These are phyloP conservation scores for Centropus unirufus DNA, from an alignment of 2,113 vertebrate genomes.

Conservation along the genomic window DNA sequence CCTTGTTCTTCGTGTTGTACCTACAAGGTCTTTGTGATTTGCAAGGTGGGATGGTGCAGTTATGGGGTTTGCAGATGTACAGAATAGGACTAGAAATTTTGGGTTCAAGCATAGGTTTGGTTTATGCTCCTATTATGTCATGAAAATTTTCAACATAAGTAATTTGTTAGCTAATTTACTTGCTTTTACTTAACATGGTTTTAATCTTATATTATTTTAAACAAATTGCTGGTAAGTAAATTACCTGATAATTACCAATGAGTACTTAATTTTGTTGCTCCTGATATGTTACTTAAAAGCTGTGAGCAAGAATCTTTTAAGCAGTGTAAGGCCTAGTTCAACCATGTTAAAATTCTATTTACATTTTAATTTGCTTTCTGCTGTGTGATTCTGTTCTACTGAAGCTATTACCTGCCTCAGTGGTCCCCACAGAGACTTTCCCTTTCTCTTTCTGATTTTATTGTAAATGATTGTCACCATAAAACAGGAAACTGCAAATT, in stretches of 20 bases:
- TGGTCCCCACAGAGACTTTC: slow-evolving; percentile 71
- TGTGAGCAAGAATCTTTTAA: neutral
- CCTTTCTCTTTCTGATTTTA: slow-evolving; percentile 70
- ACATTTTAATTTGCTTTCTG: slow-evolving; percentile 74
- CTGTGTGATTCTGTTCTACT: slow-evolving; percentile 63
- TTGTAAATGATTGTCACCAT: slow-evolving; percentile 68
- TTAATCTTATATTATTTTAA: neutral
- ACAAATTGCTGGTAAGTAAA: neutral
- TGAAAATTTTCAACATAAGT: neutral
- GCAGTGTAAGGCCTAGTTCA: slow-evolving; percentile 49
- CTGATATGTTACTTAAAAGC: neutral
- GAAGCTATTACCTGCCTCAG: slow-evolving; percentile 75
- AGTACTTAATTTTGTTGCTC: neutral
- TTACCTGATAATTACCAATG: neutral
- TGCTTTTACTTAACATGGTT: neutral
- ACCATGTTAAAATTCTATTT: slow-evolving; percentile 68
- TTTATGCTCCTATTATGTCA: neutral
- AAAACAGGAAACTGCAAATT: slow-evolving; percentile 56
- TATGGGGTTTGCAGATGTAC: neutral
- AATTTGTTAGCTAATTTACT: neutral
- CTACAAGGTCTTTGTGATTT: neutral
- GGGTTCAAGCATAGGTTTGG: neutral
- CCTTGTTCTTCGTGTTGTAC: neutral
- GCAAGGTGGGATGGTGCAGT: neutral
- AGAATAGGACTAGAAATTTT: neutral